Percentiles rank a stretch among this genome's conserved stretches.
Evolutionary conservation across 2,888 invertebrate species (phyloP).

Genomic region (Ophraella communa): DNA sequence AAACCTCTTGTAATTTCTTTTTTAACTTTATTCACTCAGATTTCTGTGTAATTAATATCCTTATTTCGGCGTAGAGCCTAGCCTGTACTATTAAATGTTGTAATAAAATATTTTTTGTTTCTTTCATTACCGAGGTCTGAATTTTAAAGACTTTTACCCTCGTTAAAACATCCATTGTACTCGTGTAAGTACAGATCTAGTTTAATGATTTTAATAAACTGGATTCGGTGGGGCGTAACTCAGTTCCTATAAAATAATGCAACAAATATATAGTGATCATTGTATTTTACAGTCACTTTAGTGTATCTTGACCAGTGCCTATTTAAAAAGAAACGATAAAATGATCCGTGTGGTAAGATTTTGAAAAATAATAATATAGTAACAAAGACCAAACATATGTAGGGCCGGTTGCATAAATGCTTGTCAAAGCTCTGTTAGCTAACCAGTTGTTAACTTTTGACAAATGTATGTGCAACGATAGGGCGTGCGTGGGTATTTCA

Average conservation of each 20-base stretch:
- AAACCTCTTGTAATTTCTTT: too few relatives aligned
- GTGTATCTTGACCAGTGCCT: not conserved
- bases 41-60: too few relatives aligned
- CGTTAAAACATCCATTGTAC: constrained; percentile 11
- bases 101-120: constrained; percentile 12
- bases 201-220: constrained; percentile 9
- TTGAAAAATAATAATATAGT: too few relatives aligned
- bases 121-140: constrained; percentile 11
- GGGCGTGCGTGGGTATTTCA: too few relatives aligned
- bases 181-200: constrained; percentile 16
- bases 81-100: constrained; percentile 7
- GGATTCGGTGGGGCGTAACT: constrained; percentile 20
- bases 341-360: constrained; percentile 22
- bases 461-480: too few relatives aligned
- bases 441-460: too few relatives aligned
- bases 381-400: not conserved
- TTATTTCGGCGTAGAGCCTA: not conserved
- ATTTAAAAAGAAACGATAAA: not conserved
- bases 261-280: constrained; percentile 9
- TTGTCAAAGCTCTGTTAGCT: too few relatives aligned
- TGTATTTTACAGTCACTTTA: not conserved
- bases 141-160: constrained; percentile 18
- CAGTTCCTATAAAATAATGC: constrained; percentile 20
- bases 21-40: too few relatives aligned
- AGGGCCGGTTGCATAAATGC: too few relatives aligned